phyloP scores from a whole-genome alignment of 2,797 vertebrate species.

The Denticeps clupeoides region DNA sequence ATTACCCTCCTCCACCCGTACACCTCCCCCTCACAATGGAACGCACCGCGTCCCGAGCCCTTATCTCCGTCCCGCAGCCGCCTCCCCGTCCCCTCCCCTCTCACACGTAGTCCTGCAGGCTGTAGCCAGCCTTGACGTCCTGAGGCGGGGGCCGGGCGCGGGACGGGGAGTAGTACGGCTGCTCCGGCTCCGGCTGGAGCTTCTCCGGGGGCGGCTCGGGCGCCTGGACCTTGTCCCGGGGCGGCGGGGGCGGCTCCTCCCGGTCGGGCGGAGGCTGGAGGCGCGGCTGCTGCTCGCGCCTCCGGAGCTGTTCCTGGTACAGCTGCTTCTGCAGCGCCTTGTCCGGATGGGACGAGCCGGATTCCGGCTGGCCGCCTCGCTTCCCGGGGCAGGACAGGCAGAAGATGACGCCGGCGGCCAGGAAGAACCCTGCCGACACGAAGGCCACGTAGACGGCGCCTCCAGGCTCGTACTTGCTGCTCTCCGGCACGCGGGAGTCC shows the following conservation, averaged over 20 bases:
- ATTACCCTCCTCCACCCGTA: slow-evolving; percentile 24
- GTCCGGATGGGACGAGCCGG: slow-evolving; percentile 30
- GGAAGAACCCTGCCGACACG: slow-evolving; percentile 72
- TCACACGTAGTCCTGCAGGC: slow-evolving; percentile 60
- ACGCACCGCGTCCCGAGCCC: not conserved
- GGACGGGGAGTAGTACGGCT: slow-evolving; percentile 33
- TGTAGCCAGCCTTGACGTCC: slow-evolving; percentile 55
- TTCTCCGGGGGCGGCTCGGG: slow-evolving; percentile 16
- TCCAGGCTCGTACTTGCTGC: slow-evolving; percentile 77
- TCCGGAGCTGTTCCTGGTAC: slow-evolving; percentile 13
- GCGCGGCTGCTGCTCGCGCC: not conserved
- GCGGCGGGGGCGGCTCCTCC: slow-evolving; percentile 22
- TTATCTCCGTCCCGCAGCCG: not conserved
- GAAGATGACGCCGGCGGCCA: slow-evolving; percentile 72
- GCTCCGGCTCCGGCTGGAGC: slow-evolving; percentile 7
- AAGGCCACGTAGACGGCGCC: slow-evolving; percentile 80
- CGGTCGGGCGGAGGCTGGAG: slow-evolving; percentile 27
- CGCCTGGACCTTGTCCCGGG: slow-evolving; percentile 24
- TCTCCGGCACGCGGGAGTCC: slow-evolving; percentile 69
- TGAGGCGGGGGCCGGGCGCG: slow-evolving; percentile 35
- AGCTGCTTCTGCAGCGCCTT: slow-evolving; percentile 15
- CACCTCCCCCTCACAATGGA: not conserved
- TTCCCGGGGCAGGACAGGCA: slow-evolving; percentile 69
- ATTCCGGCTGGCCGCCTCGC: slow-evolving; percentile 42
- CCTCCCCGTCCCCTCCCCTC: slow-evolving; percentile 14